Evolutionary conservation across 2,113 vertebrate species (phyloP).

Genomic region (Irena cyanogastra): DNA sequence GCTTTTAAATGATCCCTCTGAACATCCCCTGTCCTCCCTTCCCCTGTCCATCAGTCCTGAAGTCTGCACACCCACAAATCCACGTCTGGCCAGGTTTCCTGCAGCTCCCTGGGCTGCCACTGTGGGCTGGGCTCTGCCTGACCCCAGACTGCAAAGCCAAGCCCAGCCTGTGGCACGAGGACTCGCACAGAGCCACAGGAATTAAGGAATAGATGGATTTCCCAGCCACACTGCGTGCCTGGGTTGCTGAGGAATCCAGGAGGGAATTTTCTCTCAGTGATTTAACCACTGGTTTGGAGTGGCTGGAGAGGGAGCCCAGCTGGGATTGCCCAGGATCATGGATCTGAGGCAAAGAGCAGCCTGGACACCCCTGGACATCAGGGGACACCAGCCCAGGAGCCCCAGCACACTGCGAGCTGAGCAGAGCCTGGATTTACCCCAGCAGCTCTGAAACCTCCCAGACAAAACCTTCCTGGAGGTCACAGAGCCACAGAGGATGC

Average conservation of each 20-base stretch:
- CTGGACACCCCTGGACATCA: neutral
- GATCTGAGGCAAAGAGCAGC: neutral
- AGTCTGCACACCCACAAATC: neutral
- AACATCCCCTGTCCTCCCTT: neutral
- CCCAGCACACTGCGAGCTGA: neutral
- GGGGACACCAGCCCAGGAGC: neutral
- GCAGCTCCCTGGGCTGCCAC: neutral
- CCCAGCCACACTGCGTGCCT: accelerated
- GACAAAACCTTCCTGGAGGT: conserved; percentile 8
- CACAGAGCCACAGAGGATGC: neutral
- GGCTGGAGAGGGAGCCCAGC: neutral
- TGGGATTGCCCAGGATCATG: neutral
- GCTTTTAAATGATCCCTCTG: neutral
- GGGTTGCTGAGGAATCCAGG: neutral
- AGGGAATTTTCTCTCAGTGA: neutral
- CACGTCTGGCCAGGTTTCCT: accelerated
- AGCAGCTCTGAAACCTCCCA: neutral
- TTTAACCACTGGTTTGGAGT: neutral
- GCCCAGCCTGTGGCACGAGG: neutral
- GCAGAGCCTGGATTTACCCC: neutral
- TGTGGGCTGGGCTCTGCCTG: neutral
- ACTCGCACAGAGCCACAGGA: neutral
- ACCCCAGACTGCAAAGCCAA: neutral
- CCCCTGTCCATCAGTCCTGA: neutral
- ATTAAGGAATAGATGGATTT: neutral